phyloP scores from a whole-genome alignment of 2,888 invertebrate species.

The Sesia bembeciformis region DNA sequence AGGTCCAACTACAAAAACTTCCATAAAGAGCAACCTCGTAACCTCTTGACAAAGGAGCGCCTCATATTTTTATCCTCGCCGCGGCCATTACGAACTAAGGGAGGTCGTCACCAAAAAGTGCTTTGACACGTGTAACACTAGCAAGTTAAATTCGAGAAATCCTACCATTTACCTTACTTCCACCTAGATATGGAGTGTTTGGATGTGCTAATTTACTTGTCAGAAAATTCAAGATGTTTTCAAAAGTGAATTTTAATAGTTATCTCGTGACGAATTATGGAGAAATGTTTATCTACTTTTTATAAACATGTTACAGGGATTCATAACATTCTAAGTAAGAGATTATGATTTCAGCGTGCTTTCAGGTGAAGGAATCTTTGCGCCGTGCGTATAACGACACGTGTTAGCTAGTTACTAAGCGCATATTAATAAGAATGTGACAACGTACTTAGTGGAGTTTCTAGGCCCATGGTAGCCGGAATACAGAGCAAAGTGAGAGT shows the following conservation, averaged over 20 bases:
- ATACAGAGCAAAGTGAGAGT: no score
- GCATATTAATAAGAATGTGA: no score
- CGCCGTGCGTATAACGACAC: no score
- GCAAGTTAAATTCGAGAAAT: conserved; percentile 14
- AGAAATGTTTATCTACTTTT: no score
- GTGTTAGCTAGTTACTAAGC: no score
- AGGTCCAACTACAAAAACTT: not conserved
- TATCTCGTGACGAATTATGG: no score
- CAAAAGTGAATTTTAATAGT: not conserved
- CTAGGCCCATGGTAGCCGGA: no score
- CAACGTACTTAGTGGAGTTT: no score
- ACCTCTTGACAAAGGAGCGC: not conserved
- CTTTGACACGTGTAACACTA: conserved; percentile 18
- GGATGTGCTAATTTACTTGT: not conserved
- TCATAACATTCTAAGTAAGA: no score
- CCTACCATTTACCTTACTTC: conserved; percentile 23
- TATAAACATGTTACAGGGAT: no score
- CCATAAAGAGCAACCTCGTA: not conserved
- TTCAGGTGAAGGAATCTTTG: no score
- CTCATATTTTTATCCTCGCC: not conserved
- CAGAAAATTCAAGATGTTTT: not conserved
- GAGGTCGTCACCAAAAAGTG: conserved; percentile 17
- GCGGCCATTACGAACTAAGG: not conserved
- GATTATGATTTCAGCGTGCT: no score
- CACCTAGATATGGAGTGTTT: not conserved